These are phyloP conservation scores for Reticulitermes speratus DNA, from an alignment of 1,140 invertebrate species.

Conservation along the genomic window DNA sequence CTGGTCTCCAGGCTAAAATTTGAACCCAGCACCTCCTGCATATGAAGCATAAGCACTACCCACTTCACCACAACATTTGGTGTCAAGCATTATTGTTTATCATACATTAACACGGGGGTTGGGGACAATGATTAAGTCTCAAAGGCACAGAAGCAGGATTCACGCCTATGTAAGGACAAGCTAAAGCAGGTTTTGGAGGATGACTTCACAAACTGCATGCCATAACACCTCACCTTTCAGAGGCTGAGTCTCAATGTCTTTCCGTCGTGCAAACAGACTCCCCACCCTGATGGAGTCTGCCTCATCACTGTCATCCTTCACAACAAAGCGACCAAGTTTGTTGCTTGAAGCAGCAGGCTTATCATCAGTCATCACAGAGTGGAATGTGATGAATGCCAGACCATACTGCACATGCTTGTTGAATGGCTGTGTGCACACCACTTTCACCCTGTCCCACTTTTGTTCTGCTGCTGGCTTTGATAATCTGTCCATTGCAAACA, in stretches of 20 bases:
- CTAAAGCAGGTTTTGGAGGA: too few species aligned
- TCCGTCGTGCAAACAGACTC: slow-evolving; percentile 53
- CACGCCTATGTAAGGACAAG: too few species aligned
- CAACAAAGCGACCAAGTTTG: slow-evolving; percentile 58
- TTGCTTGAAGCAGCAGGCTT: slow-evolving; percentile 37
- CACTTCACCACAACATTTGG: too few species aligned
- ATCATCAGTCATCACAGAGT: slow-evolving; percentile 47
- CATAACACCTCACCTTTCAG: slow-evolving; percentile 37
- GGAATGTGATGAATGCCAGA: slow-evolving; percentile 74
- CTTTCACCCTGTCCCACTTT: slow-evolving; percentile 81
- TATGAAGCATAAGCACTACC: too few species aligned
- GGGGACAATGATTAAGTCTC: too few species aligned
- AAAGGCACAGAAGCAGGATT: too few species aligned
- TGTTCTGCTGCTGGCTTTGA: slow-evolving; percentile 54
- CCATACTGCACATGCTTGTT: slow-evolving; percentile 78
- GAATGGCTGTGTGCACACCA: slow-evolving; percentile 85
- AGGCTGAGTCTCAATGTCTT: slow-evolving; percentile 40
- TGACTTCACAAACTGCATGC: too few species aligned
- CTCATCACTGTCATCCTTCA: slow-evolving; percentile 54
- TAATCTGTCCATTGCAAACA: slow-evolving; percentile 68
- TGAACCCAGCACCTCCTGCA: too few species aligned
- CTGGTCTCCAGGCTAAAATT: too few species aligned
- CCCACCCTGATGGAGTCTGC: slow-evolving; percentile 46
- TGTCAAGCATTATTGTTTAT: too few species aligned
- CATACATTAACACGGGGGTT: too few species aligned